A percentile compares a stretch with the other conserved stretches of the same genome.
Evolutionary conservation across 1,140 invertebrate genomes (phyloP).

Genomic region (Bilobella aurantiaca): DNA sequence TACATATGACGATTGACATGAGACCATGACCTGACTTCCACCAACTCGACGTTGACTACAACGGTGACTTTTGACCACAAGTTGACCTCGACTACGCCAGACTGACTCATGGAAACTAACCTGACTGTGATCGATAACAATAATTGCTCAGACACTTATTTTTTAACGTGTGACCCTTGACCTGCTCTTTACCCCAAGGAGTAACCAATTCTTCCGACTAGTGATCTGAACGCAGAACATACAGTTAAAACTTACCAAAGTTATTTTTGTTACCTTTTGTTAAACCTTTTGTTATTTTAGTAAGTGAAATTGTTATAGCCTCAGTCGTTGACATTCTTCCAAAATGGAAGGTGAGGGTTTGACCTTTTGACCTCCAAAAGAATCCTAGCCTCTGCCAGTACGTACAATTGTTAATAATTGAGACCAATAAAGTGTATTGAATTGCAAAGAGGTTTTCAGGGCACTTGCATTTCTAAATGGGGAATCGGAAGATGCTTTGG

Average conservation of each 20-base stretch:
- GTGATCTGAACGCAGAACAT: not conserved
- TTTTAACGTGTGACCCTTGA: not conserved
- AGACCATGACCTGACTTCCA: not conserved
- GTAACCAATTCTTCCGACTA: not conserved
- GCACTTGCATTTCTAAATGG: too few relatives aligned
- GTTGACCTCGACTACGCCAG: not conserved
- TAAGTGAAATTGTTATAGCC: not conserved
- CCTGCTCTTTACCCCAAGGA: not conserved
- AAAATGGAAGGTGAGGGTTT: not conserved
- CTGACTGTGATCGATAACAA: constrained; percentile 18
- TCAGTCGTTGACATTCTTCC: not conserved
- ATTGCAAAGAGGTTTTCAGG: too few relatives aligned
- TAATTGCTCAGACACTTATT: not conserved
- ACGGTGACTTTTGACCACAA: not conserved
- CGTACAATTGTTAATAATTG: not conserved
- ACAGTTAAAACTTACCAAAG: not conserved
- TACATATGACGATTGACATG: not conserved
- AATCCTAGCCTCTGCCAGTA: not conserved
- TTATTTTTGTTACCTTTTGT: not conserved
- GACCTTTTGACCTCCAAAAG: not conserved
- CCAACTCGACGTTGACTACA: not conserved
- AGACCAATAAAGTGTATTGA: constrained; percentile 2
- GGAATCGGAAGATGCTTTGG: too few relatives aligned
- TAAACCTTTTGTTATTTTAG: not conserved
- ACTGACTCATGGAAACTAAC: constrained; percentile 2